Evolutionary conservation across 1,140 invertebrate species (phyloP), one percentile per base, ranked within the genome.

Genomic region (Caerostris darwini): DNA sequence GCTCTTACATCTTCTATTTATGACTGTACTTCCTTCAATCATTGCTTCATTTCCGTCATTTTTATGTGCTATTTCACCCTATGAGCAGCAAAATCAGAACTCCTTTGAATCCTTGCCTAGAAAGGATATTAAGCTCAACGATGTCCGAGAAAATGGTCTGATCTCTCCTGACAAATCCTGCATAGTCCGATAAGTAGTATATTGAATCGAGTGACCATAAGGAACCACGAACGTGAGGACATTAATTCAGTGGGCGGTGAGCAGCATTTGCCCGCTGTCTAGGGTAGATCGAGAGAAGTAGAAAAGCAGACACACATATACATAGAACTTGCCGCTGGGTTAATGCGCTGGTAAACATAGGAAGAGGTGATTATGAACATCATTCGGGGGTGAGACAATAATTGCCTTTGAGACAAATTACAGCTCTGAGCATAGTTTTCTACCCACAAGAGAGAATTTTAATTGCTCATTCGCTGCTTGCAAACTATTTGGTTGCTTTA

Each of bases 151-250:
- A 77, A 77, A 77, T 77, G 71, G 34, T 53, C 71, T 14, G 71
- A 77, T 77, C 71, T 77, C 71, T 77, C 71, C 53, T 77, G 50
- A 77, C 71, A 83, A 56, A 57, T 83, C 82, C 82, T 57, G 82
- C 56, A 57, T 58, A 83, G 82, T 57, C 54, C 56, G 82, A 56
- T 57, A 58, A 83, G 56, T 83, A 58, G 14, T 83, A 56, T 83
- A 83, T 58, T 83, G 82, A 83, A 83, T 83, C 56, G 56, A 83
- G 82, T 83, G 82, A 58, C 82, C 82, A 83, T 56, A 83, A 83
- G 82, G 56, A 83, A 19, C 56, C 82, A 83, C 54, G 19, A 34
- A 83, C 56, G 82, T 83, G 82, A 56, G 82, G 82, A 83, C 82
- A 83, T 83, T 83, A 83, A 83, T 83, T 83, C 82, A 83, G 82